Base-by-base conservation (phyloP, 2,888 invertebrate genomes). In the Drosophila mimetica region DNA sequence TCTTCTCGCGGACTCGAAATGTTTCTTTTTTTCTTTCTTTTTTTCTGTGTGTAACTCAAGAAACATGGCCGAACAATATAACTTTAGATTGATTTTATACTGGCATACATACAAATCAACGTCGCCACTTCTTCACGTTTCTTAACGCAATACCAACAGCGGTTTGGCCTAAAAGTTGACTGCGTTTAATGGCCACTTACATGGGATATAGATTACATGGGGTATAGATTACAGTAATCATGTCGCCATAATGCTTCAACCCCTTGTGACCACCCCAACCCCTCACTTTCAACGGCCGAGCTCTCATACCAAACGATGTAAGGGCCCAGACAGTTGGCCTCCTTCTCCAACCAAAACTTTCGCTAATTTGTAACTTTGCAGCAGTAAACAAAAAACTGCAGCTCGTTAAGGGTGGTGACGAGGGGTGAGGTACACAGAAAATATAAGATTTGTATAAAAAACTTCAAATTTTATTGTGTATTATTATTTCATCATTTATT, bases 321-420 rank as follows among this genome's bases (percentile, higher is more conserved):
- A 34, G 52, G 39, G 39, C 52, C 41, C 66, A 63, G 63, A 67
- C 57, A 51, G 65, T 67, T 57, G 57, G 46, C 52, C 51, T 42
- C 47, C 67, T 65, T 66, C 52, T 44, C 44, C 39, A 59, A 20
- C 51, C 36, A 50, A 51, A 76, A 61, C 63, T 61, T 76, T 76
- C 67, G 77, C 74, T 76, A 67, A 67, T 64, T 67, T 61, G 32
- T 71, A 65, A 67, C 71, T 63, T 61, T 70, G 39, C 69, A 36
- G 55, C 52, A 30, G 57, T 18, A 30, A 44, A 50, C 41, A 46
- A 28, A 34, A 50, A 44, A 48, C 18, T 70, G 58, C 48, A 58
- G n/a, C 28, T 13, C 32, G 30, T 30, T 39, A 32, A 16, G 50
- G 50, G 8, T 9, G 25, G 18, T 8, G 30, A 11, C 28, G 4